Evolutionary conservation across 2,113 vertebrate species (phyloP).

Genomic region (Thamnophis sirtalis): DNA sequence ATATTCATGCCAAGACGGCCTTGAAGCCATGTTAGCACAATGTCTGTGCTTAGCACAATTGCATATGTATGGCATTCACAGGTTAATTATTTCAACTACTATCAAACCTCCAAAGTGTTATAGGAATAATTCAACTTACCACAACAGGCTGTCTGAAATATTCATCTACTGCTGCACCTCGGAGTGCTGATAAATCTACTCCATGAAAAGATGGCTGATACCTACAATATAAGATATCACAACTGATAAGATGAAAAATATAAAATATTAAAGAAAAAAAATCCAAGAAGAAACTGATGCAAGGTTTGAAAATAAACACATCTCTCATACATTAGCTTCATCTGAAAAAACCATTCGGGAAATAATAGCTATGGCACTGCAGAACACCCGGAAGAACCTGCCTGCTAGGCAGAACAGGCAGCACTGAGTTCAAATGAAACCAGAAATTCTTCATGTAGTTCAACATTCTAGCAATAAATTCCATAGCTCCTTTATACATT

Average conservation of each 20-base stretch:
- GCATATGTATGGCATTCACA: neutral
- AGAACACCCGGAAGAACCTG: neutral
- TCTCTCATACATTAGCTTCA: neutral
- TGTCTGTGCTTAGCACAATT: neutral
- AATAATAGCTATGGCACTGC: neutral
- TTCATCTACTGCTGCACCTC: conserved; percentile 90
- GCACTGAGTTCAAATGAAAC: neutral
- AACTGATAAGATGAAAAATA: neutral
- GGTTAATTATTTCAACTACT: neutral
- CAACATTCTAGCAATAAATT: neutral
- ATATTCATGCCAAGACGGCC: neutral
- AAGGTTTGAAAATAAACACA: too few species aligned
- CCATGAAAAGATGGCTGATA: conserved; percentile 97
- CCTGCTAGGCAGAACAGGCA: neutral
- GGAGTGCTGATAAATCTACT: conserved; percentile 87
- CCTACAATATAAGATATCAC: conserved; percentile 63
- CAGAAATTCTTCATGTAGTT: neutral
- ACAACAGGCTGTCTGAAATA: conserved; percentile 95
- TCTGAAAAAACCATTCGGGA: neutral
- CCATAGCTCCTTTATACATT: neutral
- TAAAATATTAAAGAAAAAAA: neutral
- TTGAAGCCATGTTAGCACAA: neutral
- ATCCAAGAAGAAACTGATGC: neutral
- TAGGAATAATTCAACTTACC: conserved; percentile 63
- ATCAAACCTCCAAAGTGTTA: neutral